Conservation (phyloP, 2,797 vertebrate species). For the Zenarchopterus dispar region DNA sequence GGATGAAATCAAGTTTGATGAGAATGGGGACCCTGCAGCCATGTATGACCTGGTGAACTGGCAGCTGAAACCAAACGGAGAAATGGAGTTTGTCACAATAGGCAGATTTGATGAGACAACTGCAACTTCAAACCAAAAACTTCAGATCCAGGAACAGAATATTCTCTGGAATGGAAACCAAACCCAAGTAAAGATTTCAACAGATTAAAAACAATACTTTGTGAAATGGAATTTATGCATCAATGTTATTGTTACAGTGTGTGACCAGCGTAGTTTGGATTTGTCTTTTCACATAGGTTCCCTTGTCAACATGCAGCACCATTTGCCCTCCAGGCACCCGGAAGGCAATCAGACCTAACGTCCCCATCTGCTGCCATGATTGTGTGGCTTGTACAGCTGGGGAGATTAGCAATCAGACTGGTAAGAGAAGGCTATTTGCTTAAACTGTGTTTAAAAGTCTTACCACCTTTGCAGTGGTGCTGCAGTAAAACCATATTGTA, state of each 20-base stretch:
- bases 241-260: not conserved
- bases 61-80: conserved; percentile 70
- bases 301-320: conserved; percentile 83
- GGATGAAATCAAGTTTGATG: conserved; percentile 83
- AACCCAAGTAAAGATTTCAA: conserved; percentile 67
- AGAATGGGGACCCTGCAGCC: conserved; percentile 82
- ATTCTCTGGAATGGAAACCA: conserved; percentile 82
- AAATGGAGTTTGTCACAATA: conserved; percentile 76
- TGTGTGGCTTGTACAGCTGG: conserved; percentile 85
- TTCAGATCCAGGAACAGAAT: conserved; percentile 73
- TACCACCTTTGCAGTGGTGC: not conserved
- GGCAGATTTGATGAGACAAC: conserved; percentile 80
- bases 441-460: conserved; percentile 12
- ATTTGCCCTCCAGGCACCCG: conserved; percentile 83
- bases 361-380: conserved; percentile 86
- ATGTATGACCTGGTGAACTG: conserved; percentile 86
- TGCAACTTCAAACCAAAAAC: conserved; percentile 47
- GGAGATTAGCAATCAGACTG: conserved; percentile 86
- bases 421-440: conserved; percentile 58
- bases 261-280: conserved; percentile 37
- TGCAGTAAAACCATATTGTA: conserved; percentile 1
- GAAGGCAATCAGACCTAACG: conserved; percentile 81
- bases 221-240: not conserved
- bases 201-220: not conserved
- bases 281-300: conserved; percentile 71